Evolutionary conservation across 2,888 invertebrate genomes (phyloP), one percentile per base, ranked within the genome.

Genomic region (Hartigia nigra): DNA sequence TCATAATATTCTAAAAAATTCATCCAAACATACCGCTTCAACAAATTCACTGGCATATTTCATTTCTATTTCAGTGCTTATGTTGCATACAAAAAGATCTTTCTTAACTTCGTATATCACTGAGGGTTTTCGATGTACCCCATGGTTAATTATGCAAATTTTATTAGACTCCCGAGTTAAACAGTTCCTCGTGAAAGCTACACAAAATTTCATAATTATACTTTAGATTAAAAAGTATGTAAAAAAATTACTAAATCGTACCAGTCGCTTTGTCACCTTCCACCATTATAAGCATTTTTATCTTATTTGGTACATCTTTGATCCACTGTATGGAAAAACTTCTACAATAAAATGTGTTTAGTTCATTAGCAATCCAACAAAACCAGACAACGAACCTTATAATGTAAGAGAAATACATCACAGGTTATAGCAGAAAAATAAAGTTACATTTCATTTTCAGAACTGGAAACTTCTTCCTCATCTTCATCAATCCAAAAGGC

Each of bases 401-500:
- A 55, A 72, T 35, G 34, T 37, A 35, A 4, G 31, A 69, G n/a
- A 39, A 35, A 0, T 31, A 35, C 23, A 36, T 39, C 31, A 70
- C 12, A 78, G 70, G 83, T 85, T 84, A 83, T 55, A 72, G 23
- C 31, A 12, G 9, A 70, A 76, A 14, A 3, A 78, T 70, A 23
- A 31, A 82, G 82, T 86, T 82, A 87, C 88, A 77, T 12, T 82
- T 81, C 14, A 55, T 55, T 81, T 79, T 80, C 82, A 77, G 34
- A 75, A 78, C 39, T 79, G 31, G 70, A 36, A 14, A 75, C 74
- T 80, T 84, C 87, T 36, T 88, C 88, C 69, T 88, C 90, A 12
- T 91, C 90, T 31, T 90, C 89, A 12, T 88, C 89, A 31, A 84
- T 85, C 91, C 91, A 91, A 86, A 91, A 91, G 37, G 91, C 91